These are phyloP conservation scores for Phymorhynchus buccinoides DNA, from an alignment of 1,140 invertebrate genomes.

Conservation along the genomic window DNA sequence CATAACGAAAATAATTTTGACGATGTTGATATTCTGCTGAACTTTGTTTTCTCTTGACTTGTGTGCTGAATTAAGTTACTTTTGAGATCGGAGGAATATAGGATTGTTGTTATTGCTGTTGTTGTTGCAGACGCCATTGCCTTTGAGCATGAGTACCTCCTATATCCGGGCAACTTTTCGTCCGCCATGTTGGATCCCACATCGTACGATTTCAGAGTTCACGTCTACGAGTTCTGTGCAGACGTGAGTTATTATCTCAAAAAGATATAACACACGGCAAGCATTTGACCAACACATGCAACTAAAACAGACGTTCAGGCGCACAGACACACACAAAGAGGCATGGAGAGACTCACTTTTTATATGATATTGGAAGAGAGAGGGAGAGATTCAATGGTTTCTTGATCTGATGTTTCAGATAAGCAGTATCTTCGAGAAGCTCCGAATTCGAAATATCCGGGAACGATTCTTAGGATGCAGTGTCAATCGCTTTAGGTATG, in stretches of 20 bases:
- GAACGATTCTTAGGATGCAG: slow-evolving; percentile 6
- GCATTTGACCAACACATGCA: neutral
- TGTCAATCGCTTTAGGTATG: slow-evolving; percentile 11
- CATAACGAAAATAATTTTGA: neutral
- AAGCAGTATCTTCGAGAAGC: slow-evolving; percentile 5
- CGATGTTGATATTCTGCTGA: neutral
- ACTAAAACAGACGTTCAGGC: neutral
- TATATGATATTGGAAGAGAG: neutral
- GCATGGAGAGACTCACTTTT: neutral
- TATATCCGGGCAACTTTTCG: slow-evolving; percentile 35
- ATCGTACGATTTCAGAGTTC: slow-evolving; percentile 32
- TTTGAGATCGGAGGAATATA: too few species aligned
- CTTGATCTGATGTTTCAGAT: neutral
- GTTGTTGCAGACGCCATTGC: slow-evolving; percentile 20
- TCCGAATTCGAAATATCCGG: slow-evolving; percentile 11
- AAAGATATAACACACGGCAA: neutral
- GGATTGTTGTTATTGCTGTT: too few species aligned
- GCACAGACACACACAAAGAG: neutral
- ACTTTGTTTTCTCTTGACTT: too few species aligned
- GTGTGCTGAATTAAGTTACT: too few species aligned
- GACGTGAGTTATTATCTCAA: slow-evolving; percentile 34
- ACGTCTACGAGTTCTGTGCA: slow-evolving; percentile 40
- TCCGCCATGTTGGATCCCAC: slow-evolving; percentile 26
- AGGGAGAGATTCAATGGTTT: neutral
- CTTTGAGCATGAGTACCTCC: slow-evolving; percentile 38